A percentile compares a stretch with the other conserved stretches of the same genome.
Conservation (phyloP, 2,888 invertebrate species). For the Artemia sinica region DNA sequence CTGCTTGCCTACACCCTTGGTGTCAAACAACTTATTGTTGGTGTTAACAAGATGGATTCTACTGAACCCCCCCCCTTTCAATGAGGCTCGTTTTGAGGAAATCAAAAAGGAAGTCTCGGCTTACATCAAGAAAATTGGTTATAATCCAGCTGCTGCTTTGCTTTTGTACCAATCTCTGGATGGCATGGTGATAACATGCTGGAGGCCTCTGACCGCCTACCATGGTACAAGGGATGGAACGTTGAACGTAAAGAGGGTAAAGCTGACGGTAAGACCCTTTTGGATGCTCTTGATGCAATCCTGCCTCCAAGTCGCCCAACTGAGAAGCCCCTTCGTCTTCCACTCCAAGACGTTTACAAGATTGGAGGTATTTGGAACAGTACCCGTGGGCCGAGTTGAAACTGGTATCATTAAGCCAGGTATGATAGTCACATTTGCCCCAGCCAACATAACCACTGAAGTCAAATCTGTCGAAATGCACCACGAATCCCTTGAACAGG, state of each 20-base stretch:
- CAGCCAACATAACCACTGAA: constrained; percentile 91
- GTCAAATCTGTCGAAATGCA: constrained; percentile 99
- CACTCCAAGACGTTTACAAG: constrained; percentile 99
- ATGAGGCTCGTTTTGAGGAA: constrained; percentile 88
- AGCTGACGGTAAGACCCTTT: constrained; percentile 73
- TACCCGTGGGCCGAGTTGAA: constrained; percentile 98
- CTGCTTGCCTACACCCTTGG: constrained; percentile 94
- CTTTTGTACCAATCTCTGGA: constrained; percentile 98
- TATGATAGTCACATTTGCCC: constrained; percentile 91
- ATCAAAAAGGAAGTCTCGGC: constrained; percentile 95
- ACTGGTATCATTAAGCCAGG: constrained; percentile 93
- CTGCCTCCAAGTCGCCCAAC: constrained; percentile 85
- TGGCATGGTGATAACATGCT: constrained; percentile 99
- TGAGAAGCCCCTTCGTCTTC: constrained; percentile 93
- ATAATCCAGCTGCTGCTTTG: constrained; percentile 90
- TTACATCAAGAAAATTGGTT: constrained; percentile 99
- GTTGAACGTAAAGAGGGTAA: constrained; percentile 89
- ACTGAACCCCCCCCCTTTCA: constrained; percentile 97
- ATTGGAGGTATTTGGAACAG: constrained; percentile 99
- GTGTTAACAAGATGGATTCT: constrained; percentile 99
- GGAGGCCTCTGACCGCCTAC: constrained; percentile 83
- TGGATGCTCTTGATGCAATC: constrained; percentile 93
- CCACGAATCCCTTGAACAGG: constrained; percentile 90
- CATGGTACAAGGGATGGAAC: constrained; percentile 89
- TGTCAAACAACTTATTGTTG: constrained; percentile 96